A percentile compares a stretch with the other conserved stretches of the same genome.
Evolutionary conservation across 1,140 invertebrate genomes (phyloP).

Genomic region (Sitobion miscanthi): DNA sequence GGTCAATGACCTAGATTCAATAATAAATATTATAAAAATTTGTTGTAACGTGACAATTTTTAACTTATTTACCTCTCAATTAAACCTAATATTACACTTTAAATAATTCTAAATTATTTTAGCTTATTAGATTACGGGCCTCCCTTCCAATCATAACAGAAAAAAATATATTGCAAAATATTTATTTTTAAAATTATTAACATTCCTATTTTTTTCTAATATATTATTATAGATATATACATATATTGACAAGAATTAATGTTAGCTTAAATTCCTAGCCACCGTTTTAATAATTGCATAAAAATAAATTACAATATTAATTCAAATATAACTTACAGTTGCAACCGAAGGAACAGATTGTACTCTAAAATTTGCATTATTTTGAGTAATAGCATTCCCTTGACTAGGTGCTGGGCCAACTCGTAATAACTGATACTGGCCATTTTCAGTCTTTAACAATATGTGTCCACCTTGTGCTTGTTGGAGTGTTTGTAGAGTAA

Average conservation of each 20-base stretch:
- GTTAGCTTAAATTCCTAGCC: neutral
- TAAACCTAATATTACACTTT: neutral
- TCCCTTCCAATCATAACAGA: neutral
- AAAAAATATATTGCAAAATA: neutral
- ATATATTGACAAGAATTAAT: neutral
- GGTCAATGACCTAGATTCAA: neutral
- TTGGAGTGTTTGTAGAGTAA: conserved; percentile 76
- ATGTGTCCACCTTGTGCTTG: conserved; percentile 84
- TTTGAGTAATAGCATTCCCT: conserved; percentile 67
- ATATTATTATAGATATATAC: neutral
- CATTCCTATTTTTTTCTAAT: neutral
- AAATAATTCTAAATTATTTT: neutral
- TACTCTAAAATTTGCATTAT: conserved; percentile 67
- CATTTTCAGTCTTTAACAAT: conserved; percentile 93
- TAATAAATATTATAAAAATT: neutral
- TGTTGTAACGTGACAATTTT: neutral
- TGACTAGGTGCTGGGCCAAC: conserved; percentile 76
- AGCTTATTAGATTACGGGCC: neutral
- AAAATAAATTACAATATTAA: neutral
- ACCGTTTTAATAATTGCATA: neutral
- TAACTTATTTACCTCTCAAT: neutral
- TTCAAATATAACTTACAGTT: conserved; percentile 57
- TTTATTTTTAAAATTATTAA: neutral
- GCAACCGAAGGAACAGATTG: conserved; percentile 68
- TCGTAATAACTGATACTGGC: conserved; percentile 88